A percentile compares a stretch with the other conserved stretches of the same genome.
These are phyloP conservation scores for Agelas oroides DNA, from an alignment of 37 sponge, comb jelly and placozoan genomes.

Conservation along the genomic window DNA sequence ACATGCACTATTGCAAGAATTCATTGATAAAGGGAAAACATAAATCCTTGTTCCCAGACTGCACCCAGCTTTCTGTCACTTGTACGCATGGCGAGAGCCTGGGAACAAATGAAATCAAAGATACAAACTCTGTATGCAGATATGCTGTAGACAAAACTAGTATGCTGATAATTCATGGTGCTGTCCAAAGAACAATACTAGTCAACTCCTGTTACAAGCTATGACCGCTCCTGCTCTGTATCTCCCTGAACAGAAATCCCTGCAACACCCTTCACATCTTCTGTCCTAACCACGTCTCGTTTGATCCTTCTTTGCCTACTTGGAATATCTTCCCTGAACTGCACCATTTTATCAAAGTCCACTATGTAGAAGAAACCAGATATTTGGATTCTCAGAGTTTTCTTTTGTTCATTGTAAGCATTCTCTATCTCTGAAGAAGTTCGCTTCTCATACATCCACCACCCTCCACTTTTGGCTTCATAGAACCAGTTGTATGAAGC, in stretches of 20 bases:
- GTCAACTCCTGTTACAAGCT: background rate
- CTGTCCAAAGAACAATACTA: background rate
- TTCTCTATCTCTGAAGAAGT: slow-evolving; percentile 75
- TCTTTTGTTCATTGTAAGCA: slow-evolving; percentile 21
- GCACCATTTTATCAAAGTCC: slow-evolving; percentile 79
- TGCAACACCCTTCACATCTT: slow-evolving; percentile 74
- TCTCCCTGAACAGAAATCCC: slow-evolving; percentile 32
- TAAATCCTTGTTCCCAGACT: too few species aligned
- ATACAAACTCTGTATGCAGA: background rate
- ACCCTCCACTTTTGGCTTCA: slow-evolving; percentile 83
- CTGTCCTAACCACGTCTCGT: slow-evolving; percentile 16
- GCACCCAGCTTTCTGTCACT: too few species aligned
- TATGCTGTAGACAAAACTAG: background rate
- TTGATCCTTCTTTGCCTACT: slow-evolving; percentile 65
- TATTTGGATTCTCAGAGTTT: slow-evolving; percentile 52
- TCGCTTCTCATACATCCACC: slow-evolving; percentile 93
- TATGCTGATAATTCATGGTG: background rate
- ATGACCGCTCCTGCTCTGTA: background rate
- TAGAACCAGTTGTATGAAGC: slow-evolving; percentile 70
- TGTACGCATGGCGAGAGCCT: too few species aligned
- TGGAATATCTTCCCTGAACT: slow-evolving; percentile 66
- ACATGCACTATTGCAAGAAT: too few species aligned
- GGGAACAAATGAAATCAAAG: too few species aligned
- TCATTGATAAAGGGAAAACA: too few species aligned
- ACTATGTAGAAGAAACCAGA: slow-evolving; percentile 82